Evolutionary conservation across 2,113 vertebrate genomes (phyloP).

Genomic region (Ophthalmolycus amberensis): DNA sequence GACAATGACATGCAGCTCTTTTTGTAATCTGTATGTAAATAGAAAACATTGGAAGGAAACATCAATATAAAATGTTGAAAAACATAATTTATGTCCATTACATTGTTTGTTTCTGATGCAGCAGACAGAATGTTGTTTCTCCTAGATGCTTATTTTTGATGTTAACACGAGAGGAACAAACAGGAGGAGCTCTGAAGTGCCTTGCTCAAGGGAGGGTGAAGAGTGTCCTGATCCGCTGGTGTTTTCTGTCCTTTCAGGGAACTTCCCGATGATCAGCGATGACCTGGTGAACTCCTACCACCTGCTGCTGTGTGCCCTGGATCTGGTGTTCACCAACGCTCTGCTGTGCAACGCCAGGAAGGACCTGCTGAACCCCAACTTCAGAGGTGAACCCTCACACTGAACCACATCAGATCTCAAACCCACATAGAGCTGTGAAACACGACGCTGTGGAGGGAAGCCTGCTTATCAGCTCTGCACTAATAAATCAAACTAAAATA

Average conservation of each 20-base stretch:
- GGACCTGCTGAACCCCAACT: conserved; percentile 91
- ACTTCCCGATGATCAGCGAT: conserved; percentile 98
- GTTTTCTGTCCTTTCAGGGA: conserved; percentile 80
- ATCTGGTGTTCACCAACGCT: conserved; percentile 92
- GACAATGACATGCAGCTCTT: too few relatives aligned
- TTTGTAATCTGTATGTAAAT: too few relatives aligned
- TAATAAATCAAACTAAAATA: conserved; percentile 33
- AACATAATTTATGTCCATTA: too few relatives aligned
- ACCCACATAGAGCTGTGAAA: background rate
- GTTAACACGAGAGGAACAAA: background rate
- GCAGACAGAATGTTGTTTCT: too few relatives aligned
- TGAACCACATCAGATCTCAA: background rate
- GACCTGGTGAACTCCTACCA: conserved; percentile 98
- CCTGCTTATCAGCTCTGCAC: conserved; percentile 29
- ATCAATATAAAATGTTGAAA: too few relatives aligned
- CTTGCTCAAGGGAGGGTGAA: background rate
- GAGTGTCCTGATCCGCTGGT: too few relatives aligned
- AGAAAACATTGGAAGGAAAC: too few relatives aligned
- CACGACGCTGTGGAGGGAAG: conserved; percentile 28
- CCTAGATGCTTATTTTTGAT: too few relatives aligned
- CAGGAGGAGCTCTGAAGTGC: background rate
- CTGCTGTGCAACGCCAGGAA: conserved; percentile 90
- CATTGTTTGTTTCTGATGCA: too few relatives aligned
- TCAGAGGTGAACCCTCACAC: conserved; percentile 84
- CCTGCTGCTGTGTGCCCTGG: conserved; percentile 92